phyloP scores from a whole-genome alignment of 2,113 vertebrate genomes.

The Craseonycteris thonglongyai region DNA sequence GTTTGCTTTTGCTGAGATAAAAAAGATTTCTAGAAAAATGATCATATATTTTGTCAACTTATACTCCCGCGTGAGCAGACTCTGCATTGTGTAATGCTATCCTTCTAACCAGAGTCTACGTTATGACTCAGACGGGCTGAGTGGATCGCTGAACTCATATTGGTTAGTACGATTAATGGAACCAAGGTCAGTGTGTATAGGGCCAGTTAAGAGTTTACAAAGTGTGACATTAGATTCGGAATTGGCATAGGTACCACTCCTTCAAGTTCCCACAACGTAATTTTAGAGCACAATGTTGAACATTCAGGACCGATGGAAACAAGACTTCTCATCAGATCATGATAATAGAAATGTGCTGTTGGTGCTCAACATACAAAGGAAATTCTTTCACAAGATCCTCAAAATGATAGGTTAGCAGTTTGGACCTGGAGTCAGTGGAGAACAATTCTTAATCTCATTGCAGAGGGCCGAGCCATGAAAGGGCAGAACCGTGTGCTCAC shows the following conservation, averaged over 20 bases:
- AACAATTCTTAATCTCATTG: background rate
- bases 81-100: background rate
- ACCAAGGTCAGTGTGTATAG: background rate
- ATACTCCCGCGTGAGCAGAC: background rate
- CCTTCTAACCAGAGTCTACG: background rate
- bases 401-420: background rate
- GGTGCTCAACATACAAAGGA: background rate
- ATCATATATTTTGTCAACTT: background rate
- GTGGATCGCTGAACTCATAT: background rate
- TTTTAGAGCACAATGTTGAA: background rate
- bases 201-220: background rate
- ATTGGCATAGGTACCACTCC: too few relatives aligned
- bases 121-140: background rate
- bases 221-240: background rate
- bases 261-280: background rate
- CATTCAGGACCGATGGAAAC: background rate
- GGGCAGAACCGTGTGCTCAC: fast-evolving
- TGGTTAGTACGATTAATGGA: background rate
- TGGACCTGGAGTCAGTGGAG: fast-evolving
- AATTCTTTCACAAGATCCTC: background rate
- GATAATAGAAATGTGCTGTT: background rate
- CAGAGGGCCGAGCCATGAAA: background rate
- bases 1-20: background rate
- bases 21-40: conserved; percentile 13
- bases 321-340: background rate